phyloP scores from a whole-genome alignment of 2,113 vertebrate species.

The Pao palembangensis region DNA sequence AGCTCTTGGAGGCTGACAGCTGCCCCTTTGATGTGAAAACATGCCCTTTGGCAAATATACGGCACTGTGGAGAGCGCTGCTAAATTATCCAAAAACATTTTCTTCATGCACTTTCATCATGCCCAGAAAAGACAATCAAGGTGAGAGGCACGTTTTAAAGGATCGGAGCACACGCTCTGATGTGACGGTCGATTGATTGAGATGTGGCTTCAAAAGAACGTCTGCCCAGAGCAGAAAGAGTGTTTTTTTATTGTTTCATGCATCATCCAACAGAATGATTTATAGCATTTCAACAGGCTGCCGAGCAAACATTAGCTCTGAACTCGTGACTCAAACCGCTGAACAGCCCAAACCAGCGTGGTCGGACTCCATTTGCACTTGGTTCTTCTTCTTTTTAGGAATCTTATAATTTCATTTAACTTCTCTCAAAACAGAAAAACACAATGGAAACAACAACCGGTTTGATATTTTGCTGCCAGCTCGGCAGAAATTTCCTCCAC shows the following conservation, averaged over 20 bases:
- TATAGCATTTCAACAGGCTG: conserved; percentile 22
- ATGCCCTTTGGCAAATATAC: conserved; percentile 69
- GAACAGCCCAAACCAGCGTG: not conserved
- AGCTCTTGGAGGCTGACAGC: conserved; percentile 65
- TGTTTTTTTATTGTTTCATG: conserved; percentile 33
- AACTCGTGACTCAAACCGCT: not conserved
- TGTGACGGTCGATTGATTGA: conserved; percentile 50
- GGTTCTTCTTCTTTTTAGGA: conserved; percentile 1
- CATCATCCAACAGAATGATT: conserved; percentile 58
- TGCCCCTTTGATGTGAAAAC: conserved; percentile 73
- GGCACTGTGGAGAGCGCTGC: conserved; percentile 32
- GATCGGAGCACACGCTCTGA: conserved; percentile 32
- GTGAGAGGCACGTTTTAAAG: conserved; percentile 52
- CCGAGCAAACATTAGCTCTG: conserved; percentile 16
- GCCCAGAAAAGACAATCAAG: conserved; percentile 45
- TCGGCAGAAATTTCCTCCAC: conserved; percentile 51
- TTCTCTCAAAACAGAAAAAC: conserved; percentile 29
- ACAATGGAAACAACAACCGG: conserved; percentile 28
- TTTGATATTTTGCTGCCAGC: conserved; percentile 40
- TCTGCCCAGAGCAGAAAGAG: conserved; percentile 20
- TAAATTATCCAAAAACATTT: conserved; percentile 62
- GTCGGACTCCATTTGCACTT: conserved; percentile 7
- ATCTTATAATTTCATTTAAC: conserved; percentile 10
- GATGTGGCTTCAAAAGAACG: conserved; percentile 57
- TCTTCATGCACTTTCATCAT: conserved; percentile 57